phyloP scores from a whole-genome alignment of 2,113 vertebrate genomes.

The Malurus melanocephalus region DNA sequence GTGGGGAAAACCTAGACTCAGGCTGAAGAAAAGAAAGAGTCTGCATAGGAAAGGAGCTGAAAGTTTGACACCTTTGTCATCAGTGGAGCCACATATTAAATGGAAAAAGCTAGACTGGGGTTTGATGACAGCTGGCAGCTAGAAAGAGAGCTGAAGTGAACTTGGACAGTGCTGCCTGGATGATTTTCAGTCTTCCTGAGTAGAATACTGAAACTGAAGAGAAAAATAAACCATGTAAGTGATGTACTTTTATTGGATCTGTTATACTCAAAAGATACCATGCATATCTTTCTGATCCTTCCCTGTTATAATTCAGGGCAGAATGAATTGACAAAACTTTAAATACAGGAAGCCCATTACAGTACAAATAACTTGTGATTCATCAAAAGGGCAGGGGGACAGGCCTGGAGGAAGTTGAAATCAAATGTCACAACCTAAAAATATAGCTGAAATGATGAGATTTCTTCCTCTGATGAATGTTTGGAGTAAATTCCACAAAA shows the following conservation, averaged over 20 bases:
- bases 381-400: conserved; percentile 34
- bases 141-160: neutral
- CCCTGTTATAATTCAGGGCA: neutral
- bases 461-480: conserved; percentile 36
- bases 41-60: neutral
- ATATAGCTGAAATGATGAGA: conserved; percentile 32
- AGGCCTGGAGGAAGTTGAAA: conserved; percentile 27
- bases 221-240: neutral
- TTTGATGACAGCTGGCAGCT: neutral
- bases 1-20: neutral
- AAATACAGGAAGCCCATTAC: neutral
- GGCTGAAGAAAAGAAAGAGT: neutral
- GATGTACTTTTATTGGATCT: neutral
- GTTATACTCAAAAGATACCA: neutral
- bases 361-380: conserved; percentile 32
- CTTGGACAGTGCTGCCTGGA: neutral
- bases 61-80: neutral
- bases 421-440: conserved; percentile 53
- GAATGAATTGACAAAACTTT: neutral
- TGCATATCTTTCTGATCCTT: neutral
- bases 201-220: neutral
- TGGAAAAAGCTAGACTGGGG: neutral
- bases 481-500: conserved; percentile 24
- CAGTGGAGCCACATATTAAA: neutral
- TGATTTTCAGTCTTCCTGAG: neutral